Evolutionary conservation across 1,140 invertebrate genomes (phyloP), one percentile per base, ranked within the genome.

Genomic region (Caenorhabditis latens): DNA sequence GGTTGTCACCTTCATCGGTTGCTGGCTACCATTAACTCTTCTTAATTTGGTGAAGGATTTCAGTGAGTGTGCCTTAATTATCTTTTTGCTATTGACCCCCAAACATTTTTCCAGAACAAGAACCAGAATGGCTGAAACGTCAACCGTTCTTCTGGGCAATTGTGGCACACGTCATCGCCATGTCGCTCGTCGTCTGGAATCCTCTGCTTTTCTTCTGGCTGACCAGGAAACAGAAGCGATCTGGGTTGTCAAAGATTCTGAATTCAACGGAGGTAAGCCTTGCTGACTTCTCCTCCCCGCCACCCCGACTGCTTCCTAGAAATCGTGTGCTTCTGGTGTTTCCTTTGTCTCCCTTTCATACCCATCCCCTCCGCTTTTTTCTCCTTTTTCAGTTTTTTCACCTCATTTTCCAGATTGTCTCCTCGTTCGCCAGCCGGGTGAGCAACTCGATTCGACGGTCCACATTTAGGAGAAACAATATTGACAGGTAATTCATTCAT

Each of bases 181-280:
- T 92, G 91, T 90, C 90, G 11, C 86, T 91, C 19, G 91, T 92
- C 14, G 86, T 92, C n/a, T 92, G 91, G 90, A 92, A 92, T 83
- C 91, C 91, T 4, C 65, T 92, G 42, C 87, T 92, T n/a, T 92
- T 92, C 88, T 92, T 92, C 84, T 92, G 92, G 92, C 85, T 92
- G 19, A 92, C 91, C 40, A 46, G 90, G 48, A 92, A 92, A 67
- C 90, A 92, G 58, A 91, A 92, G 82, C 71, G 79, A n/a, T 83
- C 79, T 13, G 87, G 90, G 79, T 84, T 92, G 11, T 88, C 86
- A 42, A 90, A 90, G 53, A 92, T 92, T 21, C 57, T 90, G 7
- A 90, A 91, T 46, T 90, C 91, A 43, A 87, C 88, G 50, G 91
- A 92, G 50, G 91, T 92, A 53, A 75, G 84, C 19, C 3, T 42